phyloP scores from a whole-genome alignment of 2,797 vertebrate species.

The Malurus splendens region DNA sequence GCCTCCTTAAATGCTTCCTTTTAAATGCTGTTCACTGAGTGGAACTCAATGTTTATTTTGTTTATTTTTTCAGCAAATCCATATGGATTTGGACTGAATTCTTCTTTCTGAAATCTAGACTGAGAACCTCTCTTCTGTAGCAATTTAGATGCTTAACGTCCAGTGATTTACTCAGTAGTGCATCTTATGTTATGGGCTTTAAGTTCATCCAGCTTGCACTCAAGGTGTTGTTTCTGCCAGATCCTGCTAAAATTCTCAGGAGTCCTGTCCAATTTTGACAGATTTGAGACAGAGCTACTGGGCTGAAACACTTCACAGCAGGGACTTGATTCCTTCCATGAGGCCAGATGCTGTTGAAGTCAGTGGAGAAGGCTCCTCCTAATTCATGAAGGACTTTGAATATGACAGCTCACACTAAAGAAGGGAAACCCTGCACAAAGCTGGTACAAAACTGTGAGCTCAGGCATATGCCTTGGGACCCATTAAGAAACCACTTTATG shows the following conservation, averaged over 20 bases:
- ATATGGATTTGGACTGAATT: not conserved
- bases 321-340: not conserved
- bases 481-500: not conserved
- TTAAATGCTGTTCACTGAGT: not conserved
- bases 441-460: not conserved
- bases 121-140: not conserved
- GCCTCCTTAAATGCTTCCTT: not conserved
- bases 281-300: not conserved
- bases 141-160: not conserved
- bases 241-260: not conserved
- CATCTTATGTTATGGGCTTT: not conserved
- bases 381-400: not conserved
- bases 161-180: not conserved
- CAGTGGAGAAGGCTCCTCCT: not conserved
- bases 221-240: not conserved
- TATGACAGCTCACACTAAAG: not conserved
- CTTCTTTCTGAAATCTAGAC: not conserved
- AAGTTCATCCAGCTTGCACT: not conserved
- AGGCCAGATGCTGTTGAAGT: not conserved
- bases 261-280: not conserved
- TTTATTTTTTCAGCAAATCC: not conserved
- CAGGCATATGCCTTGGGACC: not conserved
- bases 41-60: not conserved
- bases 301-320: not conserved
- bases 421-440: not conserved